Base-by-base conservation (phyloP, 2,888 invertebrate genomes). In the Megamerina dolium region DNA sequence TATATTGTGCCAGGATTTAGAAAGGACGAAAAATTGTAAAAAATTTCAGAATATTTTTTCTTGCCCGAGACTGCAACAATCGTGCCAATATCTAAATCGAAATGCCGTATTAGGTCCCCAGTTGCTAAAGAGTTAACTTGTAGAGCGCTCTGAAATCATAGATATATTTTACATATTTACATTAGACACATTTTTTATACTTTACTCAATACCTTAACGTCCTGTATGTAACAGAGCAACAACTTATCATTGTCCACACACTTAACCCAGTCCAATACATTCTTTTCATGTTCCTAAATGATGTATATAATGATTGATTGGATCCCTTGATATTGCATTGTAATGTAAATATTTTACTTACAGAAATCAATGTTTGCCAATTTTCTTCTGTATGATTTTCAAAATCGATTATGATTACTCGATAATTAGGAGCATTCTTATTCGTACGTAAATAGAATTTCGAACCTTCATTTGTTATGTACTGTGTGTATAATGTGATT, bases 161-260 rank as follows among this genome's bases (percentile, higher is more conserved):
- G n/a, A n/a, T n/a, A n/a, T n/a, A n/a, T n/a, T n/a, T 27, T n/a
- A 3, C 10, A 29, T 6, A 29, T 29, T 29, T 14, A 6, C 13
- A 37, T 14, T 19, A 33, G 6, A 13, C 12, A 31, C 26, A 27
- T 39, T 13, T n/a, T 42, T 32, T 14, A 9, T 27, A 49, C 57
- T n/a, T n/a, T n/a, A n/a, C n/a, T n/a, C n/a, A n/a, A 59, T 73
- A 91, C 93, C 79, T 95, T 95, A 8, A 96, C 96, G 76, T 97
- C 93, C 63, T 88, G 81, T 45, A 96, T 80, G 66, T 95, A 97
- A 66, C 87, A 86, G 26, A 92, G 73, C 39, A 95, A 79, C 26
- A 99, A 75, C 69, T 90, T 87, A 65, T 93, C 81, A n/a, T 80
- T 74, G 66, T 90, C 81, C 1, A 93, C 91, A 41, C 89, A 85